Evolutionary conservation across 2,888 invertebrate species (phyloP).

Genomic region (Piscicola geometra): DNA sequence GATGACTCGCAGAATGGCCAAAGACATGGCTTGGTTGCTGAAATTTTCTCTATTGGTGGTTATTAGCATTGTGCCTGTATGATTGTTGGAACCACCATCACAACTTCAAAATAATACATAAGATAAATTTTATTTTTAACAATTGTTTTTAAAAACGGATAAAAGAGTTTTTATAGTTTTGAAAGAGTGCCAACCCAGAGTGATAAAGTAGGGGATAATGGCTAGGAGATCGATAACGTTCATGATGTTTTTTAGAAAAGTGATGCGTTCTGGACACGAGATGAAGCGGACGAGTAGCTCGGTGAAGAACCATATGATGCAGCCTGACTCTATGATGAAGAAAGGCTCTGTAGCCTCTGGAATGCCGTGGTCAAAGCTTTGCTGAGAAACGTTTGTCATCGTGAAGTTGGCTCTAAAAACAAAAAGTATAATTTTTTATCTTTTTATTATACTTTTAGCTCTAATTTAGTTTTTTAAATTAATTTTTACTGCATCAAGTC

Average conservation of each 20-base stretch:
- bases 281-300: conserved; percentile 92
- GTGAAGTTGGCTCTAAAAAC: conserved; percentile 65
- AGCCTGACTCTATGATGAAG: conserved; percentile 98
- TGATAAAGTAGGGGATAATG: conserved; percentile 99
- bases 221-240: conserved; percentile 98
- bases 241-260: conserved; percentile 99
- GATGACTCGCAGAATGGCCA: conserved; percentile 95
- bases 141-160: not conserved
- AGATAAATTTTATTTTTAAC: too few species aligned
- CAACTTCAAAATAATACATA: too few species aligned
- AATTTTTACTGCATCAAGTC: not conserved
- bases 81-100: too few species aligned
- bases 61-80: conserved; percentile 79
- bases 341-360: conserved; percentile 98
- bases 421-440: too few species aligned
- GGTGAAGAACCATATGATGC: conserved; percentile 98
- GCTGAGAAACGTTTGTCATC: conserved; percentile 48
- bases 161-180: not conserved
- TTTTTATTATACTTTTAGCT: too few species aligned
- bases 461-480: not conserved
- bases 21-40: conserved; percentile 53
- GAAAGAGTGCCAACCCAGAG: conserved; percentile 63
- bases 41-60: conserved; percentile 64
- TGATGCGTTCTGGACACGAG: conserved; percentile 95
- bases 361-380: conserved; percentile 88